phyloP scores from a whole-genome alignment of 2,113 vertebrate species.

The Bufo bufo region DNA sequence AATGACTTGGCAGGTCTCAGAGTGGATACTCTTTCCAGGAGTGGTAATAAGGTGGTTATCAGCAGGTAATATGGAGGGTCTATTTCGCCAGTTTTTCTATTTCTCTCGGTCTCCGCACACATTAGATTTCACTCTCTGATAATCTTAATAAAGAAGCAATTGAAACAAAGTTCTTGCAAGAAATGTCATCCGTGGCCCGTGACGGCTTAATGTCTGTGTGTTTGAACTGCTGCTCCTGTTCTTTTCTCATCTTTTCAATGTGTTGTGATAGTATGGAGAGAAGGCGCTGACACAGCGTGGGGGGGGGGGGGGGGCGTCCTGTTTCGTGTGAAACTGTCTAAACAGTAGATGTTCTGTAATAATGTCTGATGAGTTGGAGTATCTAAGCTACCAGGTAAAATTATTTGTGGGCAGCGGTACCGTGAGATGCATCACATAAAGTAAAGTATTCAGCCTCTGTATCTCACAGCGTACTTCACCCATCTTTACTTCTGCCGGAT shows the following conservation, averaged over 20 bases:
- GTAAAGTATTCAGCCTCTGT: no score
- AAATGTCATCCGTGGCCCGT: slow-evolving; percentile 35
- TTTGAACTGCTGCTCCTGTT: slow-evolving; percentile 25
- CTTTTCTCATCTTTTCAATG: slow-evolving; percentile 22
- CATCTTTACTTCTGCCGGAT: no score
- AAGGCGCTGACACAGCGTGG: slow-evolving; percentile 28
- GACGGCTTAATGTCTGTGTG: slow-evolving; percentile 13
- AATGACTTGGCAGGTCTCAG: no score
- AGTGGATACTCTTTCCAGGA: no score
- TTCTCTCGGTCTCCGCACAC: slow-evolving; percentile 4
- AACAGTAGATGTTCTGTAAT: no score
- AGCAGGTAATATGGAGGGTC: not conserved
- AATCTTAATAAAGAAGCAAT: slow-evolving; percentile 54
- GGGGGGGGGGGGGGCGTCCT: not conserved
- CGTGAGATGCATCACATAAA: no score
- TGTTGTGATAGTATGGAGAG: not conserved
- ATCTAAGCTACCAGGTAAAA: not conserved
- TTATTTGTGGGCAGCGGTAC: no score
- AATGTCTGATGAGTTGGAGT: not conserved
- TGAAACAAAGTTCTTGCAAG: slow-evolving; percentile 24
- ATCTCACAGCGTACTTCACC: no score
- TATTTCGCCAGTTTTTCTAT: not conserved
- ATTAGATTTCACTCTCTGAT: slow-evolving; percentile 48
- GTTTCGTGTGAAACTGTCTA: not conserved
- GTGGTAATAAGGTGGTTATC: no score